A percentile compares a stretch with the other conserved stretches of the same genome.
Conservation (phyloP, 2,797 vertebrate species). For the Paguma larvata region DNA sequence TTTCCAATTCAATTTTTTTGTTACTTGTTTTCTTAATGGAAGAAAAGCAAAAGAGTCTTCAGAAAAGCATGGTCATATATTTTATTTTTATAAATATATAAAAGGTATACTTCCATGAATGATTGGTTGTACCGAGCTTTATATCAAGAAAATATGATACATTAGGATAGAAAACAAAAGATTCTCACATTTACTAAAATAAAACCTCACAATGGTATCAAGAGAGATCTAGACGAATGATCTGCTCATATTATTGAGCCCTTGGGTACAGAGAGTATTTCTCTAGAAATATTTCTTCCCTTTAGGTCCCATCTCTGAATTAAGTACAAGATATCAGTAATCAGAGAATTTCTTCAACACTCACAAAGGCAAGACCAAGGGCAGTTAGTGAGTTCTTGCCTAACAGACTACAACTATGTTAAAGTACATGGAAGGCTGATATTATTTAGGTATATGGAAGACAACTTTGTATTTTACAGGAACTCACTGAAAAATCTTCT, state of each 20-base stretch:
- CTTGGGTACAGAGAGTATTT: neutral
- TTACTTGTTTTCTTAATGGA: neutral
- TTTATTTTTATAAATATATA: neutral
- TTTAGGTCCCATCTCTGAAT: neutral
- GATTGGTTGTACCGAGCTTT: slow-evolving; percentile 20
- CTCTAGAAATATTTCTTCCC: neutral
- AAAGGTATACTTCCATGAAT: neutral
- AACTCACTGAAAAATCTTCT: slow-evolving; percentile 6
- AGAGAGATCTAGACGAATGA: neutral
- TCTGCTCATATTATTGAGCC: neutral
- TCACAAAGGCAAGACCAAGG: neutral
- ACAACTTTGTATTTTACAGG: neutral
- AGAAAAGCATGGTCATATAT: neutral
- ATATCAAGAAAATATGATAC: neutral
- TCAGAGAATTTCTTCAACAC: neutral
- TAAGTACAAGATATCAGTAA: neutral
- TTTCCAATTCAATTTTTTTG: neutral
- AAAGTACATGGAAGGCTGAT: neutral
- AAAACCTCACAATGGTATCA: neutral
- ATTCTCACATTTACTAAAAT: neutral
- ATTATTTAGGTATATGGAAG: neutral
- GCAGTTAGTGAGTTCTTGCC: neutral
- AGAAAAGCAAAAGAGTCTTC: slow-evolving; percentile 55
- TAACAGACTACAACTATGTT: neutral
- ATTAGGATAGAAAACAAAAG: neutral